phyloP scores from a whole-genome alignment of 2,797 vertebrate species.

The Ctenopoma kingsleyae region DNA sequence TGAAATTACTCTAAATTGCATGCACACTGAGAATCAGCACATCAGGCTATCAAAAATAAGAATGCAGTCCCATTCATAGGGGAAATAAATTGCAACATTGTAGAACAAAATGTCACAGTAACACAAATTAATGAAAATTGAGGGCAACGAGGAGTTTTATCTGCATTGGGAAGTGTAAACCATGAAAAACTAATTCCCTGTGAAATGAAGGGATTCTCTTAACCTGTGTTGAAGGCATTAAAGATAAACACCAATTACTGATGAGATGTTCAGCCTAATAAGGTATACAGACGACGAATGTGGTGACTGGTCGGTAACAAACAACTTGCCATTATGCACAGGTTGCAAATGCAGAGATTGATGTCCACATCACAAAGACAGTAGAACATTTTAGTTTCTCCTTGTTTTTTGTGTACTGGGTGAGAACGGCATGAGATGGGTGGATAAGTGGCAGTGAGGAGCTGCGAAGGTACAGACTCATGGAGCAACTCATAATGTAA shows the following conservation, averaged over 20 bases:
- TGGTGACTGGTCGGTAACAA: slow-evolving; percentile 30
- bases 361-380: slow-evolving; percentile 57
- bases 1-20: slow-evolving; percentile 77
- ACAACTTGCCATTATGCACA: slow-evolving; percentile 57
- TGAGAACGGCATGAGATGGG: slow-evolving; percentile 67
- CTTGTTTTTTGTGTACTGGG: slow-evolving; percentile 41
- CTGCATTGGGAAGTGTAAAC: slow-evolving; percentile 44
- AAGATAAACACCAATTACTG: slow-evolving; percentile 30
- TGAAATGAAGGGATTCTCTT: slow-evolving; percentile 26
- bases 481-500: slow-evolving; percentile 73
- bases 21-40: slow-evolving; percentile 70
- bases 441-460: slow-evolving; percentile 63
- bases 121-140: slow-evolving; percentile 63
- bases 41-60: slow-evolving; percentile 65
- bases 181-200: slow-evolving; percentile 36
- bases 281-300: not conserved
- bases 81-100: slow-evolving; percentile 59
- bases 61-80: slow-evolving; percentile 52
- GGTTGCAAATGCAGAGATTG: slow-evolving; percentile 57
- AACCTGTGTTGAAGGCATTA: slow-evolving; percentile 11
- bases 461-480: slow-evolving; percentile 38
- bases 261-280: slow-evolving; percentile 19
- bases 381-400: slow-evolving; percentile 22
- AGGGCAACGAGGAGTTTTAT: slow-evolving; percentile 45
- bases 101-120: slow-evolving; percentile 61